Evolutionary conservation across 2,888 invertebrate species (phyloP), one percentile per base, ranked within the genome.

Genomic region (Carcina quercana): DNA sequence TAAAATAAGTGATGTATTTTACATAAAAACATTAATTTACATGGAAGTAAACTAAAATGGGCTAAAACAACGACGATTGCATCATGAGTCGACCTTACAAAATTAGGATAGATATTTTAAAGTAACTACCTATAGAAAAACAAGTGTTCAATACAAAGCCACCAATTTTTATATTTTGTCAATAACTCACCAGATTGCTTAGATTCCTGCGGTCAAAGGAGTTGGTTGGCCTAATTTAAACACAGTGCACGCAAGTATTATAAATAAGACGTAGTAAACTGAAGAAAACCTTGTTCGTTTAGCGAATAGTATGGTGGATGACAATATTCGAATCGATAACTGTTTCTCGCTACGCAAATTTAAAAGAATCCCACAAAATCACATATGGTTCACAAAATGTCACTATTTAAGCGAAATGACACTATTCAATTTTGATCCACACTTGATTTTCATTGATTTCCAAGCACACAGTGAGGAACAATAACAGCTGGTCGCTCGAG

Each of bases 361-460:
- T 72, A 42, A 35, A 48, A 55, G 48, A 55, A 59, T 47, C 43
- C 44, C 57, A 45, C 27, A 50, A 58, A 56, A 53, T 46, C 60
- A 63, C 64, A 53, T 55, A 56, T 45, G 59, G 57, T 61, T 54
- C 60, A 66, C 60, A 54, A 69, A 71, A 66, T 63, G 59, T 64
- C 71, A 74, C 65, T 50, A 52, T 52, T 56, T 52, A 46, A 39
- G 58, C 57, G 51, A 58, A 66, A 61, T 62, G 56, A 67, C 79
- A 80, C 80, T 72, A 54, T 62, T 69, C 62, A 82, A 82, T 82
- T 82, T 82, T 71, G 80, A 76, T 66, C 65, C 73, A 70, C 69
- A 61, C 49, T 35, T 67, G 64, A 72, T 66, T 69, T 70, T 50
- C 59, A 63, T 59, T 47, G 53, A 67, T 67, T 68, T 70, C 61